Conservation (phyloP, 2,113 vertebrate genomes). For the Planiliza haematocheilus region DNA sequence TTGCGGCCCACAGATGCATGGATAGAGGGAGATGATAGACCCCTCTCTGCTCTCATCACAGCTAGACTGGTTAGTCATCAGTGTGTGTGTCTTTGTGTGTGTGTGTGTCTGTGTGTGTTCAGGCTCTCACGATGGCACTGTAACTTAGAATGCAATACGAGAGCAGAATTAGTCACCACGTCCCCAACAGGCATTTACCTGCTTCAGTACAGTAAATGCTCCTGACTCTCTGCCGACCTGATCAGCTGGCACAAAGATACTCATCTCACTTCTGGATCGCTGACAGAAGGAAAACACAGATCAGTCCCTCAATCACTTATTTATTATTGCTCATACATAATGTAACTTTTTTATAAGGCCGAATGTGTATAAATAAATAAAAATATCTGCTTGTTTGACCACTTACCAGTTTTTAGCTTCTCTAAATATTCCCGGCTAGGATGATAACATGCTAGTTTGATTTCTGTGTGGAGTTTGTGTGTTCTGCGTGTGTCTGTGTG, state of each 20-base stretch:
- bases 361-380: neutral
- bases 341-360: neutral
- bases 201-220: conserved; percentile 23
- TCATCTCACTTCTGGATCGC: conserved; percentile 8
- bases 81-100: conserved; percentile 11
- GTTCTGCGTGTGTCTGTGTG: too few species aligned
- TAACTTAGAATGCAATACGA: conserved; percentile 62
- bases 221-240: conserved; percentile 40
- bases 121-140: conserved; percentile 17
- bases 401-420: neutral
- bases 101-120: conserved; percentile 4
- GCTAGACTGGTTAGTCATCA: conserved; percentile 34
- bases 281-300: neutral
- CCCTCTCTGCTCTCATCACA: conserved; percentile 52
- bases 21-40: conserved; percentile 39
- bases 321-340: neutral
- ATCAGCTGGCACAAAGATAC: conserved; percentile 9
- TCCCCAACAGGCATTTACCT: conserved; percentile 38
- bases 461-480: too few species aligned
- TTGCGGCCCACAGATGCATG: neutral
- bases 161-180: conserved; percentile 61
- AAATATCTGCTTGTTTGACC: neutral
- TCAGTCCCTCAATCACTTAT: neutral
- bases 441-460: neutral
- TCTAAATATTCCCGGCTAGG: too few species aligned